These are phyloP conservation scores for Melopsittacus undulatus DNA, from an alignment of 2,797 vertebrate species.

Conservation along the genomic window DNA sequence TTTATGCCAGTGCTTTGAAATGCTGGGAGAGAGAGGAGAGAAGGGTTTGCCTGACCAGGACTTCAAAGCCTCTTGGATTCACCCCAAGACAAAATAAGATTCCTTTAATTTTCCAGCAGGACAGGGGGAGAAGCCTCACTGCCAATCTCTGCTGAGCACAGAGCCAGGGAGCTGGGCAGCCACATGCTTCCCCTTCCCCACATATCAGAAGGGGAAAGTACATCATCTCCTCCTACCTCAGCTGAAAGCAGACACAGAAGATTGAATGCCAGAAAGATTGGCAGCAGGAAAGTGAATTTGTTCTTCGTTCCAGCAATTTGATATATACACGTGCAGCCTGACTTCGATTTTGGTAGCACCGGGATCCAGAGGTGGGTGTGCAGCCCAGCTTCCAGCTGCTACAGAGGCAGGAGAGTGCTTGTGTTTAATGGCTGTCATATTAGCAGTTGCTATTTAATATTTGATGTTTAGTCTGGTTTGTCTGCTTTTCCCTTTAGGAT, in stretches of 20 bases:
- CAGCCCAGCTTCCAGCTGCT: conserved; percentile 34
- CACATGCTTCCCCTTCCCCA: neutral
- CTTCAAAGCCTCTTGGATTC: conserved; percentile 46
- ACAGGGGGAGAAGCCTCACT: neutral
- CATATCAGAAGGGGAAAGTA: neutral
- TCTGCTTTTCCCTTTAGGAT: conserved; percentile 41
- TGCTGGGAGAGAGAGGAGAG: neutral
- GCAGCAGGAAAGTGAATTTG: conserved; percentile 26
- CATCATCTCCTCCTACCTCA: neutral
- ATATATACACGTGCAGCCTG: neutral
- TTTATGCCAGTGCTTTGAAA: conserved; percentile 10
- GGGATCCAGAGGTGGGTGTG: neutral
- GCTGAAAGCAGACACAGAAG: neutral
- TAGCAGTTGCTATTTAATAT: conserved; percentile 56
- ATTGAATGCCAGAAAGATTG: neutral
- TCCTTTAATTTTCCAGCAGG: conserved; percentile 40
- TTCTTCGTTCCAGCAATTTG: neutral
- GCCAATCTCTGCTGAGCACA: neutral
- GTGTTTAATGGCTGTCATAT: conserved; percentile 40
- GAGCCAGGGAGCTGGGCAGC: neutral
- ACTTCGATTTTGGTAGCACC: neutral
- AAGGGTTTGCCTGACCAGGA: conserved; percentile 11
- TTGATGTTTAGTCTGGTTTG: conserved; percentile 63
- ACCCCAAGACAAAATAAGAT: conserved; percentile 35
- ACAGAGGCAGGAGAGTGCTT: neutral